These are phyloP conservation scores for Thereva nobilitata DNA, from an alignment of 2,888 invertebrate genomes.

Conservation along the genomic window DNA sequence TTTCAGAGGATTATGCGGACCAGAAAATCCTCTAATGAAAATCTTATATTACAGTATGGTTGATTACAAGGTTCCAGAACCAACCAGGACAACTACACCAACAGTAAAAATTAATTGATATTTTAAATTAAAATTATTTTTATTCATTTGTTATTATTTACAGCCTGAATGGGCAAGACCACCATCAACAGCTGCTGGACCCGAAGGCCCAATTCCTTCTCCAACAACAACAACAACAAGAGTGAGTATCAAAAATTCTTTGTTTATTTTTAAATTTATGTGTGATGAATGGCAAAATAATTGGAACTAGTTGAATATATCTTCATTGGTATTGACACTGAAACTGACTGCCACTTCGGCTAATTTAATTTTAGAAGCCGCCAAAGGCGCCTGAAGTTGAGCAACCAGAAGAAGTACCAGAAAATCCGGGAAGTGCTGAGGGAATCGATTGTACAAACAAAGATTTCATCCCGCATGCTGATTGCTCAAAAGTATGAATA, in stretches of 20 bases:
- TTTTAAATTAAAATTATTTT: slow-evolving; percentile 10
- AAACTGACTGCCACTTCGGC: not conserved
- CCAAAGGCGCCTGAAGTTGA: slow-evolving; percentile 5
- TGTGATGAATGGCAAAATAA: slow-evolving; percentile 44
- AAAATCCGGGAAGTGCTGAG: slow-evolving; percentile 57
- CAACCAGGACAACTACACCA: slow-evolving; percentile 66
- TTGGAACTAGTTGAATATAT: not conserved
- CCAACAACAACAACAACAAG: slow-evolving; percentile 44
- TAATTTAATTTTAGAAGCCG: not conserved
- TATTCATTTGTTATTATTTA: slow-evolving; percentile 40
- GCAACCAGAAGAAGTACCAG: slow-evolving; percentile 38
- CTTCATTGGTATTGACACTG: not conserved
- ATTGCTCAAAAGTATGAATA: slow-evolving; percentile 63
- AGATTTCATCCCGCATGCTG: slow-evolving; percentile 64
- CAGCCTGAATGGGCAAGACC: slow-evolving; percentile 84
- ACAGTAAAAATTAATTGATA: not conserved
- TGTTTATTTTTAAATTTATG: too few species aligned
- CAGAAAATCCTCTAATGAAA: slow-evolving; percentile 73
- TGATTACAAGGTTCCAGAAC: slow-evolving; percentile 69
- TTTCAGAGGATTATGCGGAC: slow-evolving; percentile 80
- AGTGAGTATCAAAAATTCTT: too few species aligned
- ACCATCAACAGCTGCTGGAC: slow-evolving; percentile 69
- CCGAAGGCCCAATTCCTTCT: not conserved
- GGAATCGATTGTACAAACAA: slow-evolving; percentile 59
- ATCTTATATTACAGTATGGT: slow-evolving; percentile 75